Evolutionary conservation across 2,797 vertebrate genomes (phyloP).

Genomic region (Diplodus puntazzo): DNA sequence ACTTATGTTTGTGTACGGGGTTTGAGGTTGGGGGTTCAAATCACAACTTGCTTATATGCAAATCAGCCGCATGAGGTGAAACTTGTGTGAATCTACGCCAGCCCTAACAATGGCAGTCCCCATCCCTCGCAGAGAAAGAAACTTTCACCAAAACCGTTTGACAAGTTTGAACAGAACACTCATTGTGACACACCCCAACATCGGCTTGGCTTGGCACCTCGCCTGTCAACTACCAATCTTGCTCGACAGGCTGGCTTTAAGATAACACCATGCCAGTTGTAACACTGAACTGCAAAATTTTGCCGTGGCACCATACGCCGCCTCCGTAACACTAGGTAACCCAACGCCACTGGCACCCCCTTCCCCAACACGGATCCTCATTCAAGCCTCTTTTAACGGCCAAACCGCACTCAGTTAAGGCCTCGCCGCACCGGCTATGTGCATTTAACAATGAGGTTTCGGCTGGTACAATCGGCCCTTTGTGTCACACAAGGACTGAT

Average conservation of each 20-base stretch:
- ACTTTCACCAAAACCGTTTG: conserved; percentile 53
- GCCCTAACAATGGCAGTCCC: conserved; percentile 6
- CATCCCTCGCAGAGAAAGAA: neutral
- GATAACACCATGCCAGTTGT: conserved; percentile 58
- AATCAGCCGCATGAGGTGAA: conserved; percentile 31
- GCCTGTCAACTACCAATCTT: conserved; percentile 71
- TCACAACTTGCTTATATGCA: neutral
- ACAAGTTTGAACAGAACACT: conserved; percentile 74
- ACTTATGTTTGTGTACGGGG: neutral
- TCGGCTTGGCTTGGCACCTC: conserved; percentile 61
- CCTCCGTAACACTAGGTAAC: conserved; percentile 42
- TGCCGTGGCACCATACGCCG: conserved; percentile 12
- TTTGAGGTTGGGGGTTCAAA: neutral
- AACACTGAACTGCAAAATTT: conserved; percentile 57
- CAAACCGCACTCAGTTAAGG: conserved; percentile 71
- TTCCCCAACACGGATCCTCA: conserved; percentile 45
- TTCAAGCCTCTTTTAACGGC: conserved; percentile 46
- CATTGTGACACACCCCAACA: conserved; percentile 75
- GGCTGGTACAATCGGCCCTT: conserved; percentile 77
- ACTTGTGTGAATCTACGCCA: conserved; percentile 24
- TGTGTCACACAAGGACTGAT: conserved; percentile 79
- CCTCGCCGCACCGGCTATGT: conserved; percentile 60
- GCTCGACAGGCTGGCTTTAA: conserved; percentile 69
- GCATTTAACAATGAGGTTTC: conserved; percentile 80
- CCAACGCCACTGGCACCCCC: conserved; percentile 51